A percentile compares a stretch with the other conserved stretches of the same genome.
These are phyloP conservation scores for Bryconaethiops microstoma DNA, from an alignment of 2,797 vertebrate genomes.

Conservation along the genomic window DNA sequence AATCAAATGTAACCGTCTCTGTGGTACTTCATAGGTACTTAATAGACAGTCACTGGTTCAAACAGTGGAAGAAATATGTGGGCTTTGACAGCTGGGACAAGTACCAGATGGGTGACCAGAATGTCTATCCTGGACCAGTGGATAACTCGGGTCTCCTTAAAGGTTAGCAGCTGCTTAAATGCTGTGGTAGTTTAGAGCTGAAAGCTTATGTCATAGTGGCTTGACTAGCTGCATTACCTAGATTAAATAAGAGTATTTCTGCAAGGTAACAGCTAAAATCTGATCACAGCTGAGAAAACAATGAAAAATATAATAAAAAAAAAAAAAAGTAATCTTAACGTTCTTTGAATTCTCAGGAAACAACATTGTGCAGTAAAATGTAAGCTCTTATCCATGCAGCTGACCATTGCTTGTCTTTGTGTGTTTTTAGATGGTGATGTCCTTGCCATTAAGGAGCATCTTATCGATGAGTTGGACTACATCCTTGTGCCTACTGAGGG, in stretches of 20 bases:
- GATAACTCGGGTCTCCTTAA: conserved; percentile 97
- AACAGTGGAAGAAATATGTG: conserved; percentile 99
- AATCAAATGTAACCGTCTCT: neutral
- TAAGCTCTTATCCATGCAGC: neutral
- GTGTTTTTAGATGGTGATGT: conserved; percentile 86
- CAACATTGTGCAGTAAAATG: neutral
- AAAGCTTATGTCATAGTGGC: neutral
- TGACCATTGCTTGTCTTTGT: conserved; percentile 18
- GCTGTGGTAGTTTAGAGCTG: neutral
- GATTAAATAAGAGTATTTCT: neutral
- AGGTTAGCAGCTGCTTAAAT: conserved; percentile 73
- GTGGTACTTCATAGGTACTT: conserved; percentile 83
- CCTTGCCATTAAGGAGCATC: conserved; percentile 95
- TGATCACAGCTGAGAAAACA: neutral
- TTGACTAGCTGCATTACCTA: too few species aligned
- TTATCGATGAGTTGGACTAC: conserved; percentile 98
- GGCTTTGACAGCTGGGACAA: conserved; percentile 99
- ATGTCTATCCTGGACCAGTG: conserved; percentile 96
- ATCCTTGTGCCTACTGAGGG: conserved; percentile 96
- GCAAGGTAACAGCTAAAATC: neutral
- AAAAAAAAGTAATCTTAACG: neutral
- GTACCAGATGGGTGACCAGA: conserved; percentile 98
- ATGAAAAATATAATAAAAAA: neutral
- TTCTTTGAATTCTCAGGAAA: neutral
- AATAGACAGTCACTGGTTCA: conserved; percentile 98